Percentiles rank a stretch among this genome's conserved stretches.
Conservation (phyloP, 2,888 invertebrate genomes). For the Sialis lutaria region DNA sequence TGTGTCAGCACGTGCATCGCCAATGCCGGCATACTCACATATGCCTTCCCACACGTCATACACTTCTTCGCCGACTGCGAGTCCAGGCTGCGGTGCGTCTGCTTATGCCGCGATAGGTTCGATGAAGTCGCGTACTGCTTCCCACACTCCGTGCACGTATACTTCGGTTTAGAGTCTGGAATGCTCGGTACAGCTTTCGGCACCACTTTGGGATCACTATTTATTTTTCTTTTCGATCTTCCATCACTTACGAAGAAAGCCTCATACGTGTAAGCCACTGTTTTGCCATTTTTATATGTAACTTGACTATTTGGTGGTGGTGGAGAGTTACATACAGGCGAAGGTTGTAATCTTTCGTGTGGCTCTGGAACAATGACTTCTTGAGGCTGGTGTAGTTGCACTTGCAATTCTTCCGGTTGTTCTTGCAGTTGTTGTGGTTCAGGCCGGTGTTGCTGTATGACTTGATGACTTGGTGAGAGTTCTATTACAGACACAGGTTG, state of each 20-base stretch:
- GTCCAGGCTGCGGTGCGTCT: constrained; percentile 83
- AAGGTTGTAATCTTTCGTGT: constrained; percentile 16
- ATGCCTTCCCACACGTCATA: constrained; percentile 86
- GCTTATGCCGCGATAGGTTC: constrained; percentile 77
- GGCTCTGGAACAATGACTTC: constrained; percentile 17
- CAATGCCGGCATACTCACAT: constrained; percentile 93
- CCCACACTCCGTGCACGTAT: constrained; percentile 77
- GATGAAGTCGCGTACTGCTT: constrained; percentile 83
- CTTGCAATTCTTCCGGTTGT: constrained; percentile 1
- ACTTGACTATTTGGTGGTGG: constrained; percentile 13
- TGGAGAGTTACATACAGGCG: constrained; percentile 6
- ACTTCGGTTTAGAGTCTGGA: constrained; percentile 26
- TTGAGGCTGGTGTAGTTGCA: constrained; percentile 18
- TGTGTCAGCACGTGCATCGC: constrained; percentile 89
- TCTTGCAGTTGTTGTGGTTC: constrained; percentile 2
- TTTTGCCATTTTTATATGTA: constrained; percentile 33
- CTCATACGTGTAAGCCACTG: constrained; percentile 77
- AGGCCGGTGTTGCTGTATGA: constrained; percentile 9
- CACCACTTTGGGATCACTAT: constrained; percentile 12
- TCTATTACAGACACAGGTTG: constrained; percentile 2
- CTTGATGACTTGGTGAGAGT: neutral
- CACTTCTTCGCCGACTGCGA: constrained; percentile 88
- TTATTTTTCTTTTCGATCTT: constrained; percentile 52
- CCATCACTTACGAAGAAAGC: constrained; percentile 85
- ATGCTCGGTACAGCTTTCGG: neutral